These are phyloP conservation scores for Cryptomyrus ogoouensis DNA, from an alignment of 2,113 vertebrate species.

Conservation along the genomic window DNA sequence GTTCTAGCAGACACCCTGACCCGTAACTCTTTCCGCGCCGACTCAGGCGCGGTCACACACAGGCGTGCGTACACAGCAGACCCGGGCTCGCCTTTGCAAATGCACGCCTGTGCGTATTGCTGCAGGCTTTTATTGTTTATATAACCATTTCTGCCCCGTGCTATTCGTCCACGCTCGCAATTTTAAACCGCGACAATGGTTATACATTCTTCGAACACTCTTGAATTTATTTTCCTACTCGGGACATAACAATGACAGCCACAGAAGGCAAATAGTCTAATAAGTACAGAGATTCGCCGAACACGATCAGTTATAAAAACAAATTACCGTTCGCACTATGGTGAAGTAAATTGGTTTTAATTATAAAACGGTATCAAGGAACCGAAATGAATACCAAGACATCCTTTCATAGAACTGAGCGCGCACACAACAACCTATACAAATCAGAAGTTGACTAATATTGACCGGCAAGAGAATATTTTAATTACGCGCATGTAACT, in stretches of 20 bases:
- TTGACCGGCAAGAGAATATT: not conserved
- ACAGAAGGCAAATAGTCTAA: not conserved
- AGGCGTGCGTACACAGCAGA: not conserved
- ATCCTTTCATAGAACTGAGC: not conserved
- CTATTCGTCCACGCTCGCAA: not conserved
- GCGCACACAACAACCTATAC: not conserved
- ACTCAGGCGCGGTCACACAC: not conserved
- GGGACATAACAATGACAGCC: not conserved
- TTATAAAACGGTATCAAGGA: not conserved
- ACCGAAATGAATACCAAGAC: not conserved
- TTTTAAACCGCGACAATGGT: not conserved
- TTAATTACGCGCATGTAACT: not conserved
- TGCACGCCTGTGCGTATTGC: not conserved
- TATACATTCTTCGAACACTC: not conserved
- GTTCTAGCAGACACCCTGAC: conserved; percentile 52
- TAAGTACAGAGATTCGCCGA: not conserved
- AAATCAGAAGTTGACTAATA: not conserved
- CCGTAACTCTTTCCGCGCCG: conserved; percentile 14
- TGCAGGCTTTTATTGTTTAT: not conserved
- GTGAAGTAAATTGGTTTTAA: not conserved
- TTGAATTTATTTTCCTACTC: not conserved
- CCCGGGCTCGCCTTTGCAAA: not conserved
- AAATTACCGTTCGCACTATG: not conserved
- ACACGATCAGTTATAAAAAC: not conserved
- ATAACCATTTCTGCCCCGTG: not conserved